Conservation (phyloP, 2,797 vertebrate genomes). For the Vespertilio murinus region DNA sequence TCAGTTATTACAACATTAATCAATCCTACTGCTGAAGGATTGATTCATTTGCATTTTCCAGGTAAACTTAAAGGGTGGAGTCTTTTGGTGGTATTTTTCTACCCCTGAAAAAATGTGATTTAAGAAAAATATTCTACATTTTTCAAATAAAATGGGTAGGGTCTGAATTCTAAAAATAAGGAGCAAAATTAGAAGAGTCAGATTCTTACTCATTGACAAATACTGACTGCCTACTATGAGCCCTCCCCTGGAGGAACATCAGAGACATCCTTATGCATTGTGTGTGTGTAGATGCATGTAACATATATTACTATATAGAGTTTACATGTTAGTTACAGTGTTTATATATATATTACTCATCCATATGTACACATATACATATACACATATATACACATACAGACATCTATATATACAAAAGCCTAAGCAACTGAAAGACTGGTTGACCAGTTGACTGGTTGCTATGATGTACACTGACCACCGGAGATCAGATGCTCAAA, state of each 20-base stretch:
- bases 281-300: not conserved
- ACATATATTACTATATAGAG: not conserved
- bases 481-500: too few species aligned
- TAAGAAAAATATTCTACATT: not conserved
- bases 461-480: too few species aligned
- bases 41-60: not conserved
- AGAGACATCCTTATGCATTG: not conserved
- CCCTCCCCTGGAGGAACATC: not conserved
- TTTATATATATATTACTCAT: not conserved
- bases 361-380: not conserved
- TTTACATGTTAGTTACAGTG: not conserved
- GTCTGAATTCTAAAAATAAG: not conserved
- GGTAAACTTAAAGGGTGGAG: not conserved
- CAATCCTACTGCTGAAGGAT: not conserved
- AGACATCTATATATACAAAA: too few species aligned
- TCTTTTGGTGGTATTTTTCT: not conserved
- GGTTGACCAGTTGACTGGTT: too few species aligned
- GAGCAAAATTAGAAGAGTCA: constrained; percentile 11
- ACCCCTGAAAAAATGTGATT: not conserved
- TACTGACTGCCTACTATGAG: not conserved
- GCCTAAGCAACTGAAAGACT: too few species aligned
- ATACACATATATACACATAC: not conserved
- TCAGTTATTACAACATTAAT: constrained; percentile 27
- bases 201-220: not conserved
- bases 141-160: not conserved